Evolutionary conservation across 2,888 invertebrate genomes (phyloP).

Genomic region (Cataglyphis cursor): DNA sequence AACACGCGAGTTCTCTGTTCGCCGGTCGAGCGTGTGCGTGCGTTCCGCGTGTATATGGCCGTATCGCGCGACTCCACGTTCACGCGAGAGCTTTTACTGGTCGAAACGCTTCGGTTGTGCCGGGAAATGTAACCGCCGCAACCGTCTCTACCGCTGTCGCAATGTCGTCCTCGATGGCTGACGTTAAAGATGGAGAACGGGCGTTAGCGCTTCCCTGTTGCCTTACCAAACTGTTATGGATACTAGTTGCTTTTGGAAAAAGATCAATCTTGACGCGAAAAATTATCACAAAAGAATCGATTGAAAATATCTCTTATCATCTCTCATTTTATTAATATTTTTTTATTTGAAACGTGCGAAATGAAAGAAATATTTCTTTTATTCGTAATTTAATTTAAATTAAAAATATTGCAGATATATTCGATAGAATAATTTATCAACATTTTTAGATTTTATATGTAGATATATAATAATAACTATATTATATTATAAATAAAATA

Average conservation of each 20-base stretch:
- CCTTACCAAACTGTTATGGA: background rate
- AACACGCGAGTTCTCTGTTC: conserved; percentile 42
- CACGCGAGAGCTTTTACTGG: conserved; percentile 54
- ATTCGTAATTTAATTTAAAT: background rate
- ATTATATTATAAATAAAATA: background rate
- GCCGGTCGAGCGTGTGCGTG: conserved; percentile 23
- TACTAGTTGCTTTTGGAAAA: background rate
- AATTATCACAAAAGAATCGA: background rate
- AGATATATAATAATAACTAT: background rate
- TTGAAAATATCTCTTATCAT: background rate
- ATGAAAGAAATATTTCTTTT: background rate
- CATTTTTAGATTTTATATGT: background rate
- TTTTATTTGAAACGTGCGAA: background rate
- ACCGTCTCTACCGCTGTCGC: conserved; percentile 60
- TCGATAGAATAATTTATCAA: background rate
- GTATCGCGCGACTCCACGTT: conserved; percentile 34
- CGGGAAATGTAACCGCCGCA: conserved; percentile 73
- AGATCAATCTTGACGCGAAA: background rate
- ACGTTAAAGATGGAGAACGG: background rate
- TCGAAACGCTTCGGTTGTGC: conserved; percentile 64
- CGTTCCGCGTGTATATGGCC: conserved; percentile 33
- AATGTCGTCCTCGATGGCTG: conserved; percentile 24
- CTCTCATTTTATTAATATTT: background rate
- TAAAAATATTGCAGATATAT: background rate
- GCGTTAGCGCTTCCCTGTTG: background rate